These are phyloP conservation scores for Chrysolina oricalcia DNA, from an alignment of 2,888 invertebrate genomes.

Conservation along the genomic window DNA sequence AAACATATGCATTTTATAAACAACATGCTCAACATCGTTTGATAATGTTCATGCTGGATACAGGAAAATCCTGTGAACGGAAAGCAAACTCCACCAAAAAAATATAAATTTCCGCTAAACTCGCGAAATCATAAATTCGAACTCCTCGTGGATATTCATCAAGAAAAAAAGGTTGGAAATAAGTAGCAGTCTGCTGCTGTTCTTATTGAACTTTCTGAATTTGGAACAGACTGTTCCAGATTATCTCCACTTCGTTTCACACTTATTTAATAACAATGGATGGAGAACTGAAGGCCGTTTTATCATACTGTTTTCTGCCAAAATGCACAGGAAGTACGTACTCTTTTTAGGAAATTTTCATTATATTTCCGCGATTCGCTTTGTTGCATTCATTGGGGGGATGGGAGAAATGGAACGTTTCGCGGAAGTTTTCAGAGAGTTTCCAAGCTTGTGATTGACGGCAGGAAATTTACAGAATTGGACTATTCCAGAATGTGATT, in stretches of 20 bases:
- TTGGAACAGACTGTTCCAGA: conserved; percentile 54
- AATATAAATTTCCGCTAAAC: not conserved
- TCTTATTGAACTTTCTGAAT: conserved; percentile 50
- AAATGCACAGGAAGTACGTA: conserved; percentile 43
- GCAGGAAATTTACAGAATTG: not conserved
- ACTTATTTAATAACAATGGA: conserved; percentile 69
- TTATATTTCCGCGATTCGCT: conserved; percentile 1
- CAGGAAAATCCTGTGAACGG: not conserved
- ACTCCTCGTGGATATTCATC: not conserved
- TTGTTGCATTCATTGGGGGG: not conserved
- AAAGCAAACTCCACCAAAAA: not conserved
- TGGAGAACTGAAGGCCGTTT: conserved; percentile 60
- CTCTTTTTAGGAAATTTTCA: conserved; percentile 4
- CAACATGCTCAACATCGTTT: not conserved
- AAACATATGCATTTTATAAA: no score
- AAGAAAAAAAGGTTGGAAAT: conserved; percentile 22
- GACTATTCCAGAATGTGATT: not conserved
- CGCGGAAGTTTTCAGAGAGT: not conserved
- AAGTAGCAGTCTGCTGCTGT: conserved; percentile 24
- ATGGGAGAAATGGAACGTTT: not conserved
- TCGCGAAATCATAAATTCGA: conserved; percentile 7
- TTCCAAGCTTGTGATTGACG: not conserved
- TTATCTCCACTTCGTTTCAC: conserved; percentile 67
- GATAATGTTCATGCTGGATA: not conserved
- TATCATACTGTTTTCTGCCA: conserved; percentile 50